These are phyloP conservation scores for Hyperoplus immaculatus DNA, from an alignment of 2,797 vertebrate species.

Conservation along the genomic window DNA sequence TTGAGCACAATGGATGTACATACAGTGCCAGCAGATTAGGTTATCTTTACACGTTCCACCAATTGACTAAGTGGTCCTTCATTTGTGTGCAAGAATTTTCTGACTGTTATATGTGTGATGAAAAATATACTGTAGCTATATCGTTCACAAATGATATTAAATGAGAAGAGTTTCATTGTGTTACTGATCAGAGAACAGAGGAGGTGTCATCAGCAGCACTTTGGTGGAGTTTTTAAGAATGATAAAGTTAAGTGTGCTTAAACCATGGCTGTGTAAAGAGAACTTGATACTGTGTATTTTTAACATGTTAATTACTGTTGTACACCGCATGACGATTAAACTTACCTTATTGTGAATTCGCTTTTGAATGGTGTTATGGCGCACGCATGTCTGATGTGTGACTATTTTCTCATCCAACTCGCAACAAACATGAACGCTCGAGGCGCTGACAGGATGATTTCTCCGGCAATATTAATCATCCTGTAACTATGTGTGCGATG, in stretches of 20 bases:
- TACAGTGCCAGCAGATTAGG: neutral
- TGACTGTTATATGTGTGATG: neutral
- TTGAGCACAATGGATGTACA: neutral
- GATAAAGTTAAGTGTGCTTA: neutral
- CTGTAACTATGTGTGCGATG: slow-evolving; percentile 32
- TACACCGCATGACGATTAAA: neutral
- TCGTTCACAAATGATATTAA: neutral
- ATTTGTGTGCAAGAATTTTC: neutral
- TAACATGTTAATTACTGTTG: neutral
- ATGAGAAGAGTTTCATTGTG: neutral
- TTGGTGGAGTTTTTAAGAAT: neutral
- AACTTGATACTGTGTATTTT: neutral
- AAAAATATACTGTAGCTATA: neutral
- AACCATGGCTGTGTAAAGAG: neutral
- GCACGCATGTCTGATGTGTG: slow-evolving; percentile 1
- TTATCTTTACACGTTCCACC: neutral
- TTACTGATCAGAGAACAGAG: neutral
- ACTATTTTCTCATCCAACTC: slow-evolving; percentile 34
- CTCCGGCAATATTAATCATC: slow-evolving; percentile 51
- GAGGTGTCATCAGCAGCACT: neutral
- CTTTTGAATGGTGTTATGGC: neutral
- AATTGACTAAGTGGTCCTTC: neutral
- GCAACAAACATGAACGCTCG: slow-evolving; percentile 27
- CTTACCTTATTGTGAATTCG: neutral
- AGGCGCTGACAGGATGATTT: slow-evolving; percentile 40